phyloP scores from a whole-genome alignment of 2,888 invertebrate species.

The Polyommatus iphigenia region DNA sequence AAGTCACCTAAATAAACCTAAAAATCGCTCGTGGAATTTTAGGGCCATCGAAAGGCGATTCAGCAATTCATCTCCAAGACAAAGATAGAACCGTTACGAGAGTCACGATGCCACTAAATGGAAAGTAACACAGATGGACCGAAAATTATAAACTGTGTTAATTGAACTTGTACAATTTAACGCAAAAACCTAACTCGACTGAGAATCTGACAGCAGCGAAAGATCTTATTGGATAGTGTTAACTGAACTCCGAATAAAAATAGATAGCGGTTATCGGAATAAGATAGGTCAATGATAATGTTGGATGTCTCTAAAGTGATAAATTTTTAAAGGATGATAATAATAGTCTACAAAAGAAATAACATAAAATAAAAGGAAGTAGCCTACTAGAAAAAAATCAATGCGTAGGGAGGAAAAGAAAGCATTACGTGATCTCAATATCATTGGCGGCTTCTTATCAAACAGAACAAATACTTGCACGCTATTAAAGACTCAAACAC shows the following conservation, averaged over 20 bases:
- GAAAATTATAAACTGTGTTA: slow-evolving; percentile 61
- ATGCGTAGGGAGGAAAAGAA: slow-evolving; percentile 24
- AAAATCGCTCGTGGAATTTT: slow-evolving; percentile 42
- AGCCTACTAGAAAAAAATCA: background rate
- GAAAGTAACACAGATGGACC: slow-evolving; percentile 72
- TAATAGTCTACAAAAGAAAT: background rate
- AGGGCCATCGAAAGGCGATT: slow-evolving; percentile 49
- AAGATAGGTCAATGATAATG: background rate
- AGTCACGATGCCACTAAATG: slow-evolving; percentile 48
- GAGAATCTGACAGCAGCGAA: background rate
- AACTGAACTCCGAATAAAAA: background rate
- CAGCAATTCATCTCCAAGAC: slow-evolving; percentile 58
- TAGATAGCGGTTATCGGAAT: background rate
- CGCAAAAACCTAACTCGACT: slow-evolving; percentile 10
- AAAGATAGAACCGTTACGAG: slow-evolving; percentile 66
- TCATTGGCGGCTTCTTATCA: slow-evolving; percentile 27
- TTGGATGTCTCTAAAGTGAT: background rate
- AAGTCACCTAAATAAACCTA: slow-evolving; percentile 13
- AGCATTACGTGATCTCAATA: slow-evolving; percentile 9
- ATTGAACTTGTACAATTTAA: slow-evolving; percentile 54
- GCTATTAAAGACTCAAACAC: slow-evolving; percentile 16
- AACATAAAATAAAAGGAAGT: background rate
- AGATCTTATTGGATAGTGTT: background rate
- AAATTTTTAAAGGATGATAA: background rate
- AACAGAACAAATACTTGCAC: slow-evolving; percentile 29